Percentiles rank a stretch among this genome's conserved stretches.
phyloP scores from a whole-genome alignment of 2,888 invertebrate species.

The Lordiphosa andalusiaca region DNA sequence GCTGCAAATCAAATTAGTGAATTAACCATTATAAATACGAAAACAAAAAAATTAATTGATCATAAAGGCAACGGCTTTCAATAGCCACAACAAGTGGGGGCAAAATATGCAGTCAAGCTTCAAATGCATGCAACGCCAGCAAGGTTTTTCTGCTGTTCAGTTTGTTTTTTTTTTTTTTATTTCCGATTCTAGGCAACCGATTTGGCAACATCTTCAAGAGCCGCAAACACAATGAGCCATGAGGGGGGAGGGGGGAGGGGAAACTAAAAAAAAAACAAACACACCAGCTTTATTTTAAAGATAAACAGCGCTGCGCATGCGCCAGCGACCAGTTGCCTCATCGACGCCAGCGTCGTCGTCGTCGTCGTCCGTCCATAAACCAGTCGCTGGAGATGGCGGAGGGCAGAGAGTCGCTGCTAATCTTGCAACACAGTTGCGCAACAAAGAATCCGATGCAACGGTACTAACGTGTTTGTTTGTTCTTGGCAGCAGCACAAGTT shows the following conservation, averaged over 20 bases:
- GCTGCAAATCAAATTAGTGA: not conserved
- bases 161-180: conserved; percentile 57
- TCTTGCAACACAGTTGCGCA: conserved; percentile 79
- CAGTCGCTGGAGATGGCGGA: conserved; percentile 47
- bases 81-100: conserved; percentile 24
- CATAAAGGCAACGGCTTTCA: conserved; percentile 50
- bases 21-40: not conserved
- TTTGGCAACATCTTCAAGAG: conserved; percentile 56
- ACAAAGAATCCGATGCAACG: conserved; percentile 76
- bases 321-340: conserved; percentile 53
- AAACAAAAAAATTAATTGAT: conserved; percentile 41
- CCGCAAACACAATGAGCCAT: conserved; percentile 4
- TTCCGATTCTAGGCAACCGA: conserved; percentile 70
- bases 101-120: conserved; percentile 60
- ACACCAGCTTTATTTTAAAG: conserved; percentile 21
- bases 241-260: too few relatives aligned
- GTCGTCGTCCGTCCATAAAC: conserved; percentile 66
- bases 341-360: conserved; percentile 48
- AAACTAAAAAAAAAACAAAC: conserved; percentile 13
- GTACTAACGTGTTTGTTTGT: conserved; percentile 69
- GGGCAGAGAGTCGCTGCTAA: conserved; percentile 56
- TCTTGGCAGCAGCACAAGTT: conserved; percentile 12
- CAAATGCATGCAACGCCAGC: conserved; percentile 62
- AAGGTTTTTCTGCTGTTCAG: conserved; percentile 25
- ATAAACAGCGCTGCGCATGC: conserved; percentile 8